Conservation (phyloP, 2,113 vertebrate genomes). For the Eretmochelys imbricata region DNA sequence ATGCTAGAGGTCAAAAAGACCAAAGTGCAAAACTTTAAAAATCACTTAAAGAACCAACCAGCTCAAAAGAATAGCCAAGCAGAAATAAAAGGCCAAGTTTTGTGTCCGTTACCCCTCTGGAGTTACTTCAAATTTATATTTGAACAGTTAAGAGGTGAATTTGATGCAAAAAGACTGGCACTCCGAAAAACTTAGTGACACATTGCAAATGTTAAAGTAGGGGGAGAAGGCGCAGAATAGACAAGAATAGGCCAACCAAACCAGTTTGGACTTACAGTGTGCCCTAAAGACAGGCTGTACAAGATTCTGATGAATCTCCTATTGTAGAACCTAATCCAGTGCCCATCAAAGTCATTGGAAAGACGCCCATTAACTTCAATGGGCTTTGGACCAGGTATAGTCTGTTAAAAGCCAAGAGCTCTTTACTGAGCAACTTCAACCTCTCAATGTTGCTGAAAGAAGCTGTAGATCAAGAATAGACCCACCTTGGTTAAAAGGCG, state of each 20-base stretch:
- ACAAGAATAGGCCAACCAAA: not conserved
- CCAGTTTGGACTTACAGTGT: not conserved
- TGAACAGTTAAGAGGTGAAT: not conserved
- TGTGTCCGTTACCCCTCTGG: not conserved
- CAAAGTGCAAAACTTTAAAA: not conserved
- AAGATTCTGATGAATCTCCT: not conserved
- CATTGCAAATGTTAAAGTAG: not conserved
- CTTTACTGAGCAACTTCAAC: not conserved
- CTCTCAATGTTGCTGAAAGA: not conserved
- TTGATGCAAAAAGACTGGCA: not conserved
- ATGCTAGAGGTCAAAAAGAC: not conserved
- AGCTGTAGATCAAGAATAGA: not conserved
- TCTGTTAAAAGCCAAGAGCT: not conserved
- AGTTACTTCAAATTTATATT: not conserved
- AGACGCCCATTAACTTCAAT: not conserved
- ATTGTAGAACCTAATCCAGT: not conserved
- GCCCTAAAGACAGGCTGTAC: not conserved
- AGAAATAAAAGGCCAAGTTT: not conserved
- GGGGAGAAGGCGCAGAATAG: accelerated
- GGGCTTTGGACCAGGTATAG: not conserved
- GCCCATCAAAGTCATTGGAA: not conserved
- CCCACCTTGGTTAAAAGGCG: not conserved
- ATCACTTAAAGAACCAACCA: not conserved
- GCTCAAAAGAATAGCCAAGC: not conserved
- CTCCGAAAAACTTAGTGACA: not conserved